Evolutionary conservation across 2,888 invertebrate species (phyloP).

Genomic region (Epiblema foenella): DNA sequence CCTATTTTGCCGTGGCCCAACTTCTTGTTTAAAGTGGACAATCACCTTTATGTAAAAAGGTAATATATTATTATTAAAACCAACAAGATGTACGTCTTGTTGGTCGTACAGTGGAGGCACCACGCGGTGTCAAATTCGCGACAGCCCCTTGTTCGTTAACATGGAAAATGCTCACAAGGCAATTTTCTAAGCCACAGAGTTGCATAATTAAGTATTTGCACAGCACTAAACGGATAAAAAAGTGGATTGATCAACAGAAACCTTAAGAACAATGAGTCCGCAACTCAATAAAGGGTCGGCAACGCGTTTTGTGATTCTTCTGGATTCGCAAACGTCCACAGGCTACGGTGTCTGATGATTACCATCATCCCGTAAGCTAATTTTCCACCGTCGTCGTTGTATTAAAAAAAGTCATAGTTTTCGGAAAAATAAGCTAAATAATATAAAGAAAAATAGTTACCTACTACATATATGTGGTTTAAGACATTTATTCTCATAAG

Average conservation of each 20-base stretch:
- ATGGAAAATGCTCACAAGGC: slow-evolving; percentile 47
- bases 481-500: too few relatives aligned
- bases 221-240: background rate
- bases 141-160: slow-evolving; percentile 39
- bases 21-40: background rate
- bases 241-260: background rate
- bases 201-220: background rate
- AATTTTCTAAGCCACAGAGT: slow-evolving; percentile 40
- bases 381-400: too few relatives aligned
- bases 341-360: too few relatives aligned
- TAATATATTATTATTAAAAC: background rate
- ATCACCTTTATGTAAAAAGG: background rate
- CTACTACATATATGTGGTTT: too few relatives aligned
- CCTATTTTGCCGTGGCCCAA: background rate
- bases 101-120: background rate
- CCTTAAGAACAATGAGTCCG: too few relatives aligned
- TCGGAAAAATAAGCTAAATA: too few relatives aligned
- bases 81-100: background rate
- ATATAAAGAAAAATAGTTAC: too few relatives aligned
- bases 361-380: too few relatives aligned
- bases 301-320: too few relatives aligned
- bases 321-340: too few relatives aligned
- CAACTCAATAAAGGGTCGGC: too few relatives aligned
- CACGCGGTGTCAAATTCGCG: slow-evolving; percentile 44
- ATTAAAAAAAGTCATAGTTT: too few relatives aligned